phyloP scores from a whole-genome alignment of 2,888 invertebrate genomes.

The Ectobius pallidus region DNA sequence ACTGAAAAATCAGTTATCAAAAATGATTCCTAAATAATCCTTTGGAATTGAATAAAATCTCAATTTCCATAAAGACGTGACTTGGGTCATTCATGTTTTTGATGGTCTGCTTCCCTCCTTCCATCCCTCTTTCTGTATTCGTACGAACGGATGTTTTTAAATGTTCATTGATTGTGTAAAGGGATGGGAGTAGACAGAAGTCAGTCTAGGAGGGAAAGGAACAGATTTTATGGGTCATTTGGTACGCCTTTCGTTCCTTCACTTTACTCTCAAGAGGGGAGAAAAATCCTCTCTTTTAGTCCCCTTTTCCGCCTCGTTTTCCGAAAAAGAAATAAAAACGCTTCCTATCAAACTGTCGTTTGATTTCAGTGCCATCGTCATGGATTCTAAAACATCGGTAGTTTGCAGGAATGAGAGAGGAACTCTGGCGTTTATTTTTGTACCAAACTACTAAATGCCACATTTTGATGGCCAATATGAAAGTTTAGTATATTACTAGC shows the following conservation, averaged over 20 bases:
- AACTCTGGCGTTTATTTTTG: neutral
- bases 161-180: conserved; percentile 32
- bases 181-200: conserved; percentile 21
- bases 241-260: conserved; percentile 25
- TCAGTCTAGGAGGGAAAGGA: neutral
- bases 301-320: conserved; percentile 22
- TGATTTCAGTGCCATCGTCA: neutral
- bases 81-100: conserved; percentile 16
- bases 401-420: neutral
- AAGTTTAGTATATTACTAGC: conserved; percentile 6
- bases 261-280: neutral
- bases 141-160: conserved; percentile 33
- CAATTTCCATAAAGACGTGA: conserved; percentile 3
- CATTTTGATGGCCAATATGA: conserved; percentile 24
- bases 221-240: conserved; percentile 37
- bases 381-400: neutral
- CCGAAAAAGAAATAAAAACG: conserved; percentile 5
- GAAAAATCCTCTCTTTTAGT: conserved; percentile 24
- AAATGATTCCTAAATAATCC: no score
- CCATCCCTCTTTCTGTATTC: neutral
- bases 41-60: neutral
- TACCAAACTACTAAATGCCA: neutral
- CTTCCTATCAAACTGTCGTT: conserved; percentile 19
- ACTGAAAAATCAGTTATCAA: no score
- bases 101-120: neutral